Evolutionary conservation across 1,140 invertebrate species (phyloP).

Genomic region (Battus philenor): DNA sequence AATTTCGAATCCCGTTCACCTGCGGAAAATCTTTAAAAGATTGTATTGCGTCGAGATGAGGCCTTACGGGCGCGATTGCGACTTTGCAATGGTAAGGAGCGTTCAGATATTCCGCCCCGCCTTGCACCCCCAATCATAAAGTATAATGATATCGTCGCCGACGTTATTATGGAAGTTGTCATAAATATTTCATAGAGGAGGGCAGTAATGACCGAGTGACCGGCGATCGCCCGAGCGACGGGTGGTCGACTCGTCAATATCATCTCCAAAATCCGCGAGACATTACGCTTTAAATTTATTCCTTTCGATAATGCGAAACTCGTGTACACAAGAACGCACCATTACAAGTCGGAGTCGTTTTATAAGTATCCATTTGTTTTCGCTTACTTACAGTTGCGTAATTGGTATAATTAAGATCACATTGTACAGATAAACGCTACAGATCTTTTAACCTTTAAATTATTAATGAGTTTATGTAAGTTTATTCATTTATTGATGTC

Average conservation of each 20-base stretch:
- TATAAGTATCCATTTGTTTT: background rate
- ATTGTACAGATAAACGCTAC: too few relatives aligned
- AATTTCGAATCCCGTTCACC: conserved; percentile 26
- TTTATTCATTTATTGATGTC: too few relatives aligned
- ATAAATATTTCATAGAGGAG: conserved; percentile 75
- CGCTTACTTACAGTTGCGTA: too few relatives aligned
- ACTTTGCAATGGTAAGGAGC: conserved; percentile 77
- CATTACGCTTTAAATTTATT: conserved; percentile 6
- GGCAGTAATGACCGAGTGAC: conserved; percentile 72
- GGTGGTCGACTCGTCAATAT: conserved; percentile 23
- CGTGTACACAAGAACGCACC: background rate
- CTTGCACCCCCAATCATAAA: conserved; percentile 73
- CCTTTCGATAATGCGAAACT: conserved; percentile 1
- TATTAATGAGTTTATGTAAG: too few relatives aligned
- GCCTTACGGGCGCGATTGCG: conserved; percentile 51
- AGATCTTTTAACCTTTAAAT: too few relatives aligned
- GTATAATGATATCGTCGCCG: conserved; percentile 76
- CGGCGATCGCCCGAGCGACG: conserved; percentile 40
- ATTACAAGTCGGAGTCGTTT: background rate
- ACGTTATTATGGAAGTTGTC: conserved; percentile 75
- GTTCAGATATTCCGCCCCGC: conserved; percentile 74
- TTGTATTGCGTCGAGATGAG: conserved; percentile 29
- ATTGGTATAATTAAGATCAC: too few relatives aligned
- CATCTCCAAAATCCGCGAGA: conserved; percentile 12
- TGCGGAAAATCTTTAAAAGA: conserved; percentile 47